Base-by-base conservation (phyloP, 2,113 vertebrate species). In the Apodemus sylvaticus region DNA sequence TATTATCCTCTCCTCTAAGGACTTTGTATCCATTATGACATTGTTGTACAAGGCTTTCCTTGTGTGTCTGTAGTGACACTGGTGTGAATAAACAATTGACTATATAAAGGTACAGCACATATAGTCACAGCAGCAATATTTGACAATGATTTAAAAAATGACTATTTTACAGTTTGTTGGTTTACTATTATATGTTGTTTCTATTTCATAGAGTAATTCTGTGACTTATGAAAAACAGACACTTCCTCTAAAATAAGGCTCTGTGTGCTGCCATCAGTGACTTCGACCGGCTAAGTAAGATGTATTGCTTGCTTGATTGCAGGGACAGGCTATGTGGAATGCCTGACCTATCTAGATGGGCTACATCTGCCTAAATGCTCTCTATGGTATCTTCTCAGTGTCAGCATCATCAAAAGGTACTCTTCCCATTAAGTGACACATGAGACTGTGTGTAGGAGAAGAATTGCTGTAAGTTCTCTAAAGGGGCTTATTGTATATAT, bases 261-360 rank as follows among this genome's bases (percentile, higher is more conserved):
- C 20, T 7, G 0, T 48, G 20, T 13, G n/a, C 1, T 20, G 62
- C 31, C 5, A 5, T 31, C 13, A 2, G 48, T 4, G 7, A 13
- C 12, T 22, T 9, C 1, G 0, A 22, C 16, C 14, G 19, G 13
- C 60, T 68, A 26, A 64, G 62, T 53, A 0, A 4, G 48, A 53
- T 6, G 6, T 5, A 14, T 58, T 22, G 13, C 16, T 31, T 17
- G 29, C n/a, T 79, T 12, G 29, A 29, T 14, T 22, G 11, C 64
- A 10, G 3, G 19, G 4, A 71, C 6, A 62, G 51, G 16, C n/a
- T n/a, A 2, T 3, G 26, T 34, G 29, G 64, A 74, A 45, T 0
- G 0, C 36, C 51, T 20, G 19, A 3, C 22, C 42, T 48, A 5
- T 7, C 42, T 48, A 45, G 17, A 86, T 12, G 42, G 55, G 45